Conservation (phyloP, 37 sponge, comb jelly and placozoan species). For the Haliclona indistincta region DNA sequence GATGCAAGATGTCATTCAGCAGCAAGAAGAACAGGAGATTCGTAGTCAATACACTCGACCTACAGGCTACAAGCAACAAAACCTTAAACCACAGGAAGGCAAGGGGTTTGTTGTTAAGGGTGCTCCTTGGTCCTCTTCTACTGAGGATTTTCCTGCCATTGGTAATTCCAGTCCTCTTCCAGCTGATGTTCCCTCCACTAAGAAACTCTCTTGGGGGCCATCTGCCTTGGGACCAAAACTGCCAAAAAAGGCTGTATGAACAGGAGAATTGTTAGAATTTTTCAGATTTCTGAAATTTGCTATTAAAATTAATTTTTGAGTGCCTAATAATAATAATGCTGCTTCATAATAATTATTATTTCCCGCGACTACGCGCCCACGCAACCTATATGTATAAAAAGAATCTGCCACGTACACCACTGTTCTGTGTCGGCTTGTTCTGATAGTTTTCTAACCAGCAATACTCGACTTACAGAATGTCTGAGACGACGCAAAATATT, state of each 20-base stretch:
- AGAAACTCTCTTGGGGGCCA: conserved; percentile 37
- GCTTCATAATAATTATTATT: no score
- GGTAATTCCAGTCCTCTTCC: neutral
- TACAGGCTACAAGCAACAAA: no score
- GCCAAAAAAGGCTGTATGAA: conserved; percentile 5
- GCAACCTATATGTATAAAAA: no score
- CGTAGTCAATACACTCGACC: conserved; percentile 49
- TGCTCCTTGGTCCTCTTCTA: conserved; percentile 73
- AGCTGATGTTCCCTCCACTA: no score
- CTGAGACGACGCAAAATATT: no score
- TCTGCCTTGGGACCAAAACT: conserved; percentile 56
- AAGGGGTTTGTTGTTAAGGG: conserved; percentile 71
- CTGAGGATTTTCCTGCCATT: conserved; percentile 58
- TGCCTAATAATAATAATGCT: neutral
- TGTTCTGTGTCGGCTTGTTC: no score
- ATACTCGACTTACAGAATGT: no score
- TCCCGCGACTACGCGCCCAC: no score
- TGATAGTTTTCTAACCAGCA: no score
- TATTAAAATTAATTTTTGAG: neutral
- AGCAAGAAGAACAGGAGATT: conserved; percentile 64
- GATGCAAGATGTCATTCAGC: conserved; percentile 78
- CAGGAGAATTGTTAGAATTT: no score
- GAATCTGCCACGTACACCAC: no score
- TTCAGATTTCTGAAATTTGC: neutral
- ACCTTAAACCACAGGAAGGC: neutral